Conservation (phyloP, 2,888 invertebrate species). For the Agriotes lineatus region DNA sequence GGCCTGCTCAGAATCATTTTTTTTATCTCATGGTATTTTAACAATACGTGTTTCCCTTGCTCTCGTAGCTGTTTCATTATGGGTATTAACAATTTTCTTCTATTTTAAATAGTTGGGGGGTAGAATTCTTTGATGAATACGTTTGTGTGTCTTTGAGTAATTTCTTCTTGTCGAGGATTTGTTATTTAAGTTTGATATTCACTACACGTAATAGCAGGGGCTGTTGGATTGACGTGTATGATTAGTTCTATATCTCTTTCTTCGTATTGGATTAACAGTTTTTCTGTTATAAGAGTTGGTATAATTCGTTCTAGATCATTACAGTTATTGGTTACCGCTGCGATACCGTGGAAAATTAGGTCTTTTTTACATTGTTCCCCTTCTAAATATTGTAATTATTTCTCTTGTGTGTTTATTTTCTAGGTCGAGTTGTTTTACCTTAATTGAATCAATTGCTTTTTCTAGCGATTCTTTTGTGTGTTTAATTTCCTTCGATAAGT, state of each 20-base stretch:
- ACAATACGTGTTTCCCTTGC: neutral
- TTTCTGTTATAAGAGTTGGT: neutral
- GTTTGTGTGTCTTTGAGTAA: neutral
- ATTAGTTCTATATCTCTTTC: conserved; percentile 1
- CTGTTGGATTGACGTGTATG: neutral
- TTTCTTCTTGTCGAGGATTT: neutral
- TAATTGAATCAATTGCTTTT: too few species aligned
- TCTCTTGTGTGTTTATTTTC: neutral
- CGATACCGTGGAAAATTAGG: neutral
- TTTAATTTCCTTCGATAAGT: too few species aligned
- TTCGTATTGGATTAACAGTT: neutral
- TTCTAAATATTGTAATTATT: neutral
- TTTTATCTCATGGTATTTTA: too few species aligned
- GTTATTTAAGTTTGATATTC: neutral
- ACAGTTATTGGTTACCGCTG: neutral
- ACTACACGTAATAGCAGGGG: neutral
- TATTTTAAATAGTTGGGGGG: too few species aligned
- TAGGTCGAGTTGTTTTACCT: neutral
- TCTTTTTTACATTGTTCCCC: conserved; percentile 7
- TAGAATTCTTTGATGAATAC: too few species aligned
- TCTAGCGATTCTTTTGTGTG: too few species aligned
- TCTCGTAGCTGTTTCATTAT: neutral
- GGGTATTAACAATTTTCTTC: neutral
- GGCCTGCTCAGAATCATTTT: too few species aligned
- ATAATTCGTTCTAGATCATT: neutral